Evolutionary conservation across 30 jellyfish, hydroid and myxozoan genomes (phyloP).

Genomic region (Mastigias papua): DNA sequence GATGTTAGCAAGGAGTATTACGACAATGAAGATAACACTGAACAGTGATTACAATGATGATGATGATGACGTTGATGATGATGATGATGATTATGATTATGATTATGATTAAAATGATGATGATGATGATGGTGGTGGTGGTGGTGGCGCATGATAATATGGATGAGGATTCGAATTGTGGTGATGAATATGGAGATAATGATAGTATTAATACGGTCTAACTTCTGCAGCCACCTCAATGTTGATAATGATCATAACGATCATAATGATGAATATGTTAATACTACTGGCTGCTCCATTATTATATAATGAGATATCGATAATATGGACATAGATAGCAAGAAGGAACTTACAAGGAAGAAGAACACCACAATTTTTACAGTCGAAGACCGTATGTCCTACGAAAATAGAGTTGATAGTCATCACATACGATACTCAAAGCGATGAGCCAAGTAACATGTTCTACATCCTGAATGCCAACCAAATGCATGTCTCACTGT

Average conservation of each 20-base stretch:
- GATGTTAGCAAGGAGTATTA: too few species aligned
- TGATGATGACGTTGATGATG: neutral
- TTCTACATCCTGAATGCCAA: too few species aligned
- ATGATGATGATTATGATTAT: neutral
- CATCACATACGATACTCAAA: neutral
- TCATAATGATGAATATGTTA: neutral
- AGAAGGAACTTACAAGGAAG: neutral
- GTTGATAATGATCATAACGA: neutral
- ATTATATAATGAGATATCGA: too few species aligned
- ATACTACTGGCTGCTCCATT: neutral
- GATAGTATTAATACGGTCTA: neutral
- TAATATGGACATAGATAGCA: neutral
- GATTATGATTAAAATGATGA: neutral
- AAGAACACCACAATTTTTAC: neutral
- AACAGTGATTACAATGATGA: neutral
- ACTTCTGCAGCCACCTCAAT: too few species aligned
- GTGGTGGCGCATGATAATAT: neutral
- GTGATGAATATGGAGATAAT: neutral
- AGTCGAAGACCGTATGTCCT: conserved; percentile 25
- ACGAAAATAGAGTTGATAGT: neutral
- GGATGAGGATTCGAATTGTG: neutral
- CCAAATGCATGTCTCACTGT: too few species aligned
- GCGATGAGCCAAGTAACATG: too few species aligned
- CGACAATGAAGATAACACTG: too few species aligned
- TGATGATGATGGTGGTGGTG: neutral